Evolutionary conservation across 2,888 invertebrate species (phyloP).

Genomic region (Leptopilina drosophilae): DNA sequence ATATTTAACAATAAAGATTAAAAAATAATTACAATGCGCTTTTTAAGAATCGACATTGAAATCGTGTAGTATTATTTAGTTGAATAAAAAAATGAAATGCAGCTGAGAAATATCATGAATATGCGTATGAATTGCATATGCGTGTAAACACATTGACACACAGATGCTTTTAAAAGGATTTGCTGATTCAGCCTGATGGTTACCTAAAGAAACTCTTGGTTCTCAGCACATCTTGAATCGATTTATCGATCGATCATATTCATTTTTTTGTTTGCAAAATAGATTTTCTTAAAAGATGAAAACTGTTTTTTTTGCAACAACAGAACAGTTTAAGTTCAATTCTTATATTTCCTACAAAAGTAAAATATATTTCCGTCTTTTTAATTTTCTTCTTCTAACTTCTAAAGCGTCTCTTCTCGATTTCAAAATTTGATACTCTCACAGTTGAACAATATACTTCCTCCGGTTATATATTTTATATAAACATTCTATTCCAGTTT

Average conservation of each 20-base stretch:
- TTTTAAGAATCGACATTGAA: too few species aligned
- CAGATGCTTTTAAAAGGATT: conserved; percentile 34
- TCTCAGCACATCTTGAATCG: conserved; percentile 31
- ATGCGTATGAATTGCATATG: neutral
- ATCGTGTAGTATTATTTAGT: too few species aligned
- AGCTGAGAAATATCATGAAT: too few species aligned
- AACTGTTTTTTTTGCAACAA: conserved; percentile 33
- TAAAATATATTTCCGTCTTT: conserved; percentile 18
- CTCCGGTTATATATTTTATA: conserved; percentile 26
- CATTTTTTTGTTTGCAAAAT: conserved; percentile 9
- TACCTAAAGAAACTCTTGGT: conserved; percentile 3
- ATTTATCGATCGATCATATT: conserved; percentile 36
- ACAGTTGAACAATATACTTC: conserved; percentile 8
- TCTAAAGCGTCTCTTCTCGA: neutral
- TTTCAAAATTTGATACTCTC: conserved; percentile 29
- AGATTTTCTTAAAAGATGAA: conserved; percentile 26
- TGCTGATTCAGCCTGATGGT: conserved; percentile 34
- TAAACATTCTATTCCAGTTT: conserved; percentile 24
- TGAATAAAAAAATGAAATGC: too few species aligned
- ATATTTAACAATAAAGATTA: too few species aligned
- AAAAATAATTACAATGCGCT: too few species aligned
- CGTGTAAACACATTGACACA: neutral
- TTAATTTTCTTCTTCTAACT: neutral
- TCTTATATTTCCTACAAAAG: neutral
- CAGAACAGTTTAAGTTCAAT: neutral